A percentile compares a stretch with the other conserved stretches of the same genome.
Conservation (phyloP, 2,888 invertebrate genomes). For the Andrena hattorfiana region DNA sequence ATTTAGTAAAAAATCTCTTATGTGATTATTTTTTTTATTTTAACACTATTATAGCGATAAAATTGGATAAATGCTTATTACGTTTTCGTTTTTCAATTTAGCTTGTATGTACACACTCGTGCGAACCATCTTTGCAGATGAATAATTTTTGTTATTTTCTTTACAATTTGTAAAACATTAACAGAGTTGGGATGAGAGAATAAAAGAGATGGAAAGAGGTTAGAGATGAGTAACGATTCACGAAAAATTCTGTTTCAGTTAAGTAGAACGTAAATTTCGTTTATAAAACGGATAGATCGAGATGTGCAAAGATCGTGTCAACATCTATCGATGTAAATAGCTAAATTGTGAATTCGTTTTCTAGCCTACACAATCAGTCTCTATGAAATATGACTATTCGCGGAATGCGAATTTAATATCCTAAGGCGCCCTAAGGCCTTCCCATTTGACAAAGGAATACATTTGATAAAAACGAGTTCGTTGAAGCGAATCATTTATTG, state of each 20-base stretch:
- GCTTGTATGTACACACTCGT: background rate
- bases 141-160: background rate
- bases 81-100: background rate
- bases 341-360: background rate
- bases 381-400: conserved; percentile 21
- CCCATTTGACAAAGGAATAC: background rate
- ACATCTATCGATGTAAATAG: background rate
- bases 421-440: background rate
- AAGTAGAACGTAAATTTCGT: background rate
- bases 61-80: background rate
- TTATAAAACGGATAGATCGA: background rate
- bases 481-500: conserved; percentile 70
- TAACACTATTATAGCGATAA: background rate
- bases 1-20: background rate
- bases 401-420: background rate
- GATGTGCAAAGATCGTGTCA: background rate
- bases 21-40: background rate
- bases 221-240: background rate
- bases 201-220: background rate
- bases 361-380: background rate
- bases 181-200: background rate
- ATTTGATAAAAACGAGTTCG: background rate
- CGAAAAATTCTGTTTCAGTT: background rate
- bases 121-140: background rate
- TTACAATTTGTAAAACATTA: background rate